Evolutionary conservation across 2,888 invertebrate species (phyloP), one percentile per base, ranked within the genome.

Genomic region (Netelia melanura): DNA sequence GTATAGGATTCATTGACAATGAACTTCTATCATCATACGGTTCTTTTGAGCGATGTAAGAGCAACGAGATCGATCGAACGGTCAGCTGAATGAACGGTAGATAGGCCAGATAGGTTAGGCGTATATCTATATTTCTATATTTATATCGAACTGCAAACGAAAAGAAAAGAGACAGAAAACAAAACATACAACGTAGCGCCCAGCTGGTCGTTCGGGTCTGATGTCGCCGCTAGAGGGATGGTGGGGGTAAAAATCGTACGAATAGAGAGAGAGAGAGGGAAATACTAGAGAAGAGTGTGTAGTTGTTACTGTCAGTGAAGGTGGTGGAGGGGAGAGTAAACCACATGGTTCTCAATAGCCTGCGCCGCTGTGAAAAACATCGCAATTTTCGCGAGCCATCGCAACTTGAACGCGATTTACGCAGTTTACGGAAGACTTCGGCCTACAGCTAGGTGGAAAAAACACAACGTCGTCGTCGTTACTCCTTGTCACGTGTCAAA

Each of bases 281-380:
- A 23, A 64, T 38, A 61, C 11, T 21, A 64, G 62, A 52, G 43
- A 48, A 74, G 48, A 56, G 67, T 65, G 58, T 58, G 68, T 72
- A 80, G 84, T 77, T 52, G 38, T 78, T 65, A 68, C 52, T 25
- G 70, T 21, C 48, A 58, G 79, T 81, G 75, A 88, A 85, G 88
- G 87, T 88, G 87, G 74, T n/a, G n/a, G n/a, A 17, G 21, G 58
- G 58, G 21, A 21, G 44, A 65, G 58, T 78, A 58, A 77, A 88
- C 88, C 89, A 89, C 89, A 89, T 89, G 89, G 88, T 89, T 86
- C 81, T 80, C 86, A 85, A 84, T 87, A 86, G 83, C 48, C 81
- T 75, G 84, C 81, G 80, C 64, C 77, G 79, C 76, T 43, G 44
- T 21, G 68, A 85, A 86, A 88, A 86, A 86, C 88, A 87, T 87